phyloP scores from a whole-genome alignment of 2,797 vertebrate genomes.

The Benthosema pterotum region DNA sequence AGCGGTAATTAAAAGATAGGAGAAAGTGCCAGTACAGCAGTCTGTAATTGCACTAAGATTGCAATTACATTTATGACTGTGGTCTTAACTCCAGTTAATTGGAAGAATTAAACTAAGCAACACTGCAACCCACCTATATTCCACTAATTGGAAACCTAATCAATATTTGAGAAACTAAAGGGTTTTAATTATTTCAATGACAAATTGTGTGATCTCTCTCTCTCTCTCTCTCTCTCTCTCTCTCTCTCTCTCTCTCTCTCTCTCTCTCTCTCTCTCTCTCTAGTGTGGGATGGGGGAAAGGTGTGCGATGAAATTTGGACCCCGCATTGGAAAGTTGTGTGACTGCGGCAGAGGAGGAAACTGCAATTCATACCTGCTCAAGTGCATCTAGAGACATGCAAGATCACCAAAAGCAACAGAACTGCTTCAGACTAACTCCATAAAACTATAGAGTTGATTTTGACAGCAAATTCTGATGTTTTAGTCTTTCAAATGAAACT shows the following conservation, averaged over 20 bases:
- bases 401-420: neutral
- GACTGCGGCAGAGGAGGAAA: constrained; percentile 78
- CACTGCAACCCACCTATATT: neutral
- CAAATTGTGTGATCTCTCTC: neutral
- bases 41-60: constrained; percentile 6
- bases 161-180: constrained; percentile 23
- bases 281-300: constrained; percentile 80
- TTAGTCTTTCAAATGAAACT: too few species aligned
- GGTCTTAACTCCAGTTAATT: constrained; percentile 32
- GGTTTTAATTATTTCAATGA: constrained; percentile 27
- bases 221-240: neutral
- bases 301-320: constrained; percentile 82
- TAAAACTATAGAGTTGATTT: neutral
- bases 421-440: constrained; percentile 7
- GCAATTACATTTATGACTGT: constrained; percentile 45
- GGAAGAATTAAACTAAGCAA: constrained; percentile 8
- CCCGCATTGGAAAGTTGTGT: constrained; percentile 83
- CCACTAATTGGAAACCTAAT: neutral
- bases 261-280: constrained; percentile 6
- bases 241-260: neutral
- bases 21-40: constrained; percentile 24
- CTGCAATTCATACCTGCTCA: constrained; percentile 86
- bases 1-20: constrained; percentile 64
- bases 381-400: constrained; percentile 73
- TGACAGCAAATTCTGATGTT: too few species aligned